Evolutionary conservation across 1,140 invertebrate species (phyloP).

Genomic region (Globodera ellingtonae): DNA sequence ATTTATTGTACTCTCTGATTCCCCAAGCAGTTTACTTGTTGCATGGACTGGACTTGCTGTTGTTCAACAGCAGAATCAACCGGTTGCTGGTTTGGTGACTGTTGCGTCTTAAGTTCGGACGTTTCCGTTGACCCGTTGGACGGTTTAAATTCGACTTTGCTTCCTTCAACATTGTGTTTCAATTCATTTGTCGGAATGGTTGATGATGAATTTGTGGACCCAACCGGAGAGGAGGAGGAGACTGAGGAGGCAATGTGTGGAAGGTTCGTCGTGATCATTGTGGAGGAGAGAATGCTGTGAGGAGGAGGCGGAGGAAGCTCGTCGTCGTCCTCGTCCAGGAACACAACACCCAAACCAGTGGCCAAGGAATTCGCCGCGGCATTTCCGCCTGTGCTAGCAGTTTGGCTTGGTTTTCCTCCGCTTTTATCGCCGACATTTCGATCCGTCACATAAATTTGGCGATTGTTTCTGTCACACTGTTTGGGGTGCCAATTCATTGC

Average conservation of each 20-base stretch:
- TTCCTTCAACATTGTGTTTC: background rate
- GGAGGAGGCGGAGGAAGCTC: slow-evolving; percentile 49
- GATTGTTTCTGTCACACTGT: background rate
- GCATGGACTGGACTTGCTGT: background rate
- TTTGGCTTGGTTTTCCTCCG: background rate
- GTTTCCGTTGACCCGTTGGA: background rate
- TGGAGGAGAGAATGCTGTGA: slow-evolving; percentile 10
- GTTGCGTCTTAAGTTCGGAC: background rate
- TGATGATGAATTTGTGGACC: slow-evolving; percentile 1
- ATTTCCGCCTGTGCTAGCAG: background rate
- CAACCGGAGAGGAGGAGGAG: slow-evolving; percentile 14
- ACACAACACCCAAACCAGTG: slow-evolving; percentile 1
- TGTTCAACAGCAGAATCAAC: background rate
- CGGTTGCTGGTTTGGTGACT: background rate
- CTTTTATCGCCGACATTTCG: background rate
- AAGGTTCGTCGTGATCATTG: background rate
- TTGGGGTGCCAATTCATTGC: background rate
- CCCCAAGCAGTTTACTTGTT: background rate
- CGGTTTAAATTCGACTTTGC: background rate
- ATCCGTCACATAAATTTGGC: slow-evolving; percentile 3
- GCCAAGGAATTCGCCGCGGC: background rate
- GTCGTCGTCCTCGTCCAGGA: slow-evolving; percentile 45
- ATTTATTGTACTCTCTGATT: too few species aligned
- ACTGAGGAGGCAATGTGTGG: slow-evolving; percentile 4
- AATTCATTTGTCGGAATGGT: background rate